These are phyloP conservation scores for Lepidochrysops patricia DNA, from an alignment of 2,888 invertebrate genomes.

Conservation along the genomic window DNA sequence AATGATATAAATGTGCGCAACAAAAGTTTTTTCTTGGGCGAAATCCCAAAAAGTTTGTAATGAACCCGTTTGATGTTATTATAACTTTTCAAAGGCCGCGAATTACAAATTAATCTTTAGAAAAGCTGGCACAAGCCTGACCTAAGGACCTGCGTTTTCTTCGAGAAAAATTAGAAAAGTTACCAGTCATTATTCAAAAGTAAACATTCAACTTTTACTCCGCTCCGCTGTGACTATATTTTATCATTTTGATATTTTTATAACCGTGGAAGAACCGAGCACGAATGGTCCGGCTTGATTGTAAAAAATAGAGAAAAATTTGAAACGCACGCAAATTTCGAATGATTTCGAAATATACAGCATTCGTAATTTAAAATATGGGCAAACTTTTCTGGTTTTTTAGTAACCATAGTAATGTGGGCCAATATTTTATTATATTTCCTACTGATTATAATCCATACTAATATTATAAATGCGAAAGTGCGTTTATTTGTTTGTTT, in stretches of 20 bases:
- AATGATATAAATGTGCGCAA: background rate
- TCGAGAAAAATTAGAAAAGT: conserved; percentile 29
- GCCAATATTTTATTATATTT: too few relatives aligned
- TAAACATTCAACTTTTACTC: conserved; percentile 9
- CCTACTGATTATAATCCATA: too few relatives aligned
- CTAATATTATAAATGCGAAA: too few relatives aligned
- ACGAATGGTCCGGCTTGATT: too few relatives aligned
- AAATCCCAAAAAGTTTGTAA: conserved; percentile 9
- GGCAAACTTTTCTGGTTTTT: too few relatives aligned
- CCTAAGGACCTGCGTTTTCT: conserved; percentile 2
- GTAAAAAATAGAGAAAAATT: too few relatives aligned
- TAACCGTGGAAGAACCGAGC: too few relatives aligned
- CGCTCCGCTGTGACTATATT: background rate
- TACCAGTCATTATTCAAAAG: conserved; percentile 28
- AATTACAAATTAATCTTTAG: conserved; percentile 20
- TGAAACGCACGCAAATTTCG: too few relatives aligned
- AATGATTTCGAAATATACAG: too few relatives aligned
- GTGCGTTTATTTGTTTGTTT: too few relatives aligned
- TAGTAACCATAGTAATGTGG: too few relatives aligned
- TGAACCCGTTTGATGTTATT: conserved; percentile 13
- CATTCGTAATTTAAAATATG: too few relatives aligned
- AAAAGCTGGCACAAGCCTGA: conserved; percentile 7
- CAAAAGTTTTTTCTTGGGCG: background rate
- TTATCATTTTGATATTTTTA: background rate
- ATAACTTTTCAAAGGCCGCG: conserved; percentile 18